Conservation (phyloP, 2,797 vertebrate species). For the Protosalanx chinensis region DNA sequence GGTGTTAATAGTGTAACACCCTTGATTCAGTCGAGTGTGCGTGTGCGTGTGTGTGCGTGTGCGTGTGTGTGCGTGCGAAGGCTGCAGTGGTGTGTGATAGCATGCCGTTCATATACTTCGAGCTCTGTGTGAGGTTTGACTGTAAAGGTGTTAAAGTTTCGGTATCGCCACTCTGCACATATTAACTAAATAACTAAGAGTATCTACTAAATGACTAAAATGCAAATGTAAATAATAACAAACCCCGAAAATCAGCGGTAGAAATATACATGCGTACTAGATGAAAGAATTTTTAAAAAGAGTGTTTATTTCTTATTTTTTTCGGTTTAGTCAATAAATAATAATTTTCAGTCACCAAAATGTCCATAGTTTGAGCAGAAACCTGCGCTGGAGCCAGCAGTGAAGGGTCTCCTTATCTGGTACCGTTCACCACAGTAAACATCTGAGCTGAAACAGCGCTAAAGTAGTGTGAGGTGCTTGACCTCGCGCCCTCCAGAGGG, state of each 20-base stretch:
- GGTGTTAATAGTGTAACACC: no score
- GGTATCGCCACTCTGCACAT: neutral
- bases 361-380: neutral
- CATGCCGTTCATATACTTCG: neutral
- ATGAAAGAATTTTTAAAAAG: neutral
- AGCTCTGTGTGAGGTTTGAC: neutral
- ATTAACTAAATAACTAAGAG: neutral
- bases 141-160: neutral
- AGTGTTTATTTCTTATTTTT: neutral
- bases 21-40: neutral
- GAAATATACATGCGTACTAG: neutral
- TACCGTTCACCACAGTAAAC: conserved; percentile 9
- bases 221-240: neutral
- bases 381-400: neutral
- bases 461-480: conserved; percentile 30
- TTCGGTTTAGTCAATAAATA: neutral
- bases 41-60: conserved; percentile 40
- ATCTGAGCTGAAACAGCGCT: conserved; percentile 54
- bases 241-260: no score
- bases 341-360: neutral
- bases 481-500: conserved; percentile 42
- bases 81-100: conserved; percentile 25
- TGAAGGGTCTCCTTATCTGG: neutral
- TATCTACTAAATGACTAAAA: no score
- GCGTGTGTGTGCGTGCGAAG: conserved; percentile 27